Conservation (phyloP, 2,113 vertebrate species). For the Paratilapia polleni region DNA sequence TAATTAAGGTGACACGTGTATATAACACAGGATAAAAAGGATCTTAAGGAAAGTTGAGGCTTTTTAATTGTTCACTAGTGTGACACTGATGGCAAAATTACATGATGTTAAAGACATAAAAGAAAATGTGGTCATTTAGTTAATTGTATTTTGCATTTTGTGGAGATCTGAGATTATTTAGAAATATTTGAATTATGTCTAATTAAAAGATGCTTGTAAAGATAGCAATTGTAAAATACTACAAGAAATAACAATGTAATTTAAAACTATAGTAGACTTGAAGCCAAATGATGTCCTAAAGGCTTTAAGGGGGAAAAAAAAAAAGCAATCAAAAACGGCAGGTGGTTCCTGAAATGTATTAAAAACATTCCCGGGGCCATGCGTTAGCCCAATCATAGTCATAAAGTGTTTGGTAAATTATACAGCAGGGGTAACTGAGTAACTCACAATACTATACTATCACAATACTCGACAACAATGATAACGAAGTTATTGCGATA, state of each 20-base stretch:
- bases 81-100: slow-evolving; percentile 4
- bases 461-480: background rate
- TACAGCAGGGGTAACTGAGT: background rate
- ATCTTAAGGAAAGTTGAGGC: background rate
- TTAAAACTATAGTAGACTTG: background rate
- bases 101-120: background rate
- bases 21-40: background rate
- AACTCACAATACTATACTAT: background rate
- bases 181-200: background rate
- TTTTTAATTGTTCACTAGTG: background rate
- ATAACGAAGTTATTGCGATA: background rate
- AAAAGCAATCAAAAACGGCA: background rate
- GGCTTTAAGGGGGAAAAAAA: too few species aligned
- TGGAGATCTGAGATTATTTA: background rate
- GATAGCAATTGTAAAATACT: background rate
- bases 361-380: background rate
- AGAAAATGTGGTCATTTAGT: background rate
- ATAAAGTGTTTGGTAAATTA: slow-evolving; percentile 35
- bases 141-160: background rate
- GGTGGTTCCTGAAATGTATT: background rate
- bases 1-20: background rate
- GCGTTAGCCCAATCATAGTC: background rate
- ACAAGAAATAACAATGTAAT: background rate
- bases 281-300: background rate
- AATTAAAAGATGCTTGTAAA: background rate